Evolutionary conservation across 2,113 vertebrate species (phyloP).

Genomic region (Pteropus alecto): DNA sequence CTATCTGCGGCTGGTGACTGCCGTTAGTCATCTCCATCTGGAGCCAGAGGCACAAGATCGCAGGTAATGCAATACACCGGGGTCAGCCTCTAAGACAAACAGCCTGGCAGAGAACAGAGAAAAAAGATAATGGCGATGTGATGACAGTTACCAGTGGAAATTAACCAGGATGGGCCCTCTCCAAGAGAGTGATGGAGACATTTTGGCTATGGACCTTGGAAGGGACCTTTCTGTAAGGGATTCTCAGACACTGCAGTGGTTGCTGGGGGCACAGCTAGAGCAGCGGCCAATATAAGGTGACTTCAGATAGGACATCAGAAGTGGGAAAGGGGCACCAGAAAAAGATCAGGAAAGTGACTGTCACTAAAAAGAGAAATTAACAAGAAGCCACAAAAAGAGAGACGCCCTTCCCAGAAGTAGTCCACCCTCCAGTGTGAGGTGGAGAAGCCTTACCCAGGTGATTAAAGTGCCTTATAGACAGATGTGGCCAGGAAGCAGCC

Average conservation of each 20-base stretch:
- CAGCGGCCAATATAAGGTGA: neutral
- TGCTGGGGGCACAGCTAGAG: neutral
- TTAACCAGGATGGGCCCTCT: neutral
- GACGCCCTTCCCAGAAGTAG: neutral
- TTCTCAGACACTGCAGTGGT: neutral
- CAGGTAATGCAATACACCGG: neutral
- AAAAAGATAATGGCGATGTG: neutral
- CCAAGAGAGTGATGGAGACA: neutral
- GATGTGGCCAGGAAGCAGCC: neutral
- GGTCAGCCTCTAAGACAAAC: neutral
- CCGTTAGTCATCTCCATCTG: too few species aligned
- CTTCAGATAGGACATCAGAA: neutral
- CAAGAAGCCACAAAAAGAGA: neutral
- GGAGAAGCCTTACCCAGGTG: neutral
- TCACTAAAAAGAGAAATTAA: neutral
- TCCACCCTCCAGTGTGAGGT: rapidly evolving
- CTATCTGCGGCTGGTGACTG: neutral
- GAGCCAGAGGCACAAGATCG: neutral
- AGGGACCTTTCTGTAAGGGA: neutral
- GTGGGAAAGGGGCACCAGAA: neutral
- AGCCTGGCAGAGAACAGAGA: neutral
- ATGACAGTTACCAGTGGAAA: neutral
- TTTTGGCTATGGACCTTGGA: neutral
- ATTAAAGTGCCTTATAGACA: neutral
- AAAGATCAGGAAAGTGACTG: neutral